Evolutionary conservation across 2,113 vertebrate species (phyloP), one percentile per base, ranked within the genome.

Genomic region (Sander vitreus): DNA sequence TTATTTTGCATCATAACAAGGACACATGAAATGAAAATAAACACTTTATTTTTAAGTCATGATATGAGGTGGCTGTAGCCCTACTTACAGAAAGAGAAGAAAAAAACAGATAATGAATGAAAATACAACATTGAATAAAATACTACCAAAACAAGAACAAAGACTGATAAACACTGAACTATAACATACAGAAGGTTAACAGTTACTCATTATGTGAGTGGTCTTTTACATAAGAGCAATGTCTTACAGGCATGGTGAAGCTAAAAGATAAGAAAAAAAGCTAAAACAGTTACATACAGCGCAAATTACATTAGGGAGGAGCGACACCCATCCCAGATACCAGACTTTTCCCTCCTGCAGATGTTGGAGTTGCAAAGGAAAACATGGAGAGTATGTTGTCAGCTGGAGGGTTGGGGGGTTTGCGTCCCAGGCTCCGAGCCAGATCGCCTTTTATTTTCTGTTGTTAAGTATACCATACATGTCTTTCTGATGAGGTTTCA

Each of bases 381-480:
- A 4, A 10, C 15, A 4, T 8, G 33, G 6, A 51, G 6, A 3
- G n/a, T 21, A 2, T n/a, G 36, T 33, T 8, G 51, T 59, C 48
- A 53, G 39, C 14, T 3, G 4, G 11, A 3, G 12, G 48, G 3
- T 15, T 7, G 1, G 21, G 3, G n/a, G 39, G 39, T 10, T 33
- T 10, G 2, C 9, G 11, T 43, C 15, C 3, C 8, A 15, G n/a
- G 9, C 14, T 36, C 23, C 0, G 3, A 45, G 14, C 3, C 30
- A 2, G 1, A 2, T 6, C 25, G 2, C 10, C 1, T 0, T 10
- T 2, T 74, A 55, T 88, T 0, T 67, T 16, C 10, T 72, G 13
- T 23, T n/a, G 1, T 7, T 16, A 8, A 92, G 78, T 0, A 30
- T 13, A 0, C 89, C 85, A 14, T 94, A 93, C 25, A 5, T 14